Evolutionary conservation across 2,113 vertebrate genomes (phyloP).

Genomic region (Sigmodon hispidus): DNA sequence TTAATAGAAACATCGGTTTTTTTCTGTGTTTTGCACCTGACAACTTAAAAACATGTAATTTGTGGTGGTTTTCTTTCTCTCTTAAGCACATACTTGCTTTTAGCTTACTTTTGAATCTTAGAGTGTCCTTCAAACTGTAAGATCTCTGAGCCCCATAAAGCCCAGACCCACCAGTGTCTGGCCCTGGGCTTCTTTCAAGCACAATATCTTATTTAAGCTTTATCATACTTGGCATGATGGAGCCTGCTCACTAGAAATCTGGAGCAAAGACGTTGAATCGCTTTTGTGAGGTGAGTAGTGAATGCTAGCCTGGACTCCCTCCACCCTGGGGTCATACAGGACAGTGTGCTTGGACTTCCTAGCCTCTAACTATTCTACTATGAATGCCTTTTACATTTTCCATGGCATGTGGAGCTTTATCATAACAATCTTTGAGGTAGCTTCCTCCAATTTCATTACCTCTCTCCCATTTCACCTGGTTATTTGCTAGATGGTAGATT

Average conservation of each 20-base stretch:
- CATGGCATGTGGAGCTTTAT: neutral
- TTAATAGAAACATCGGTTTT: constrained; percentile 25
- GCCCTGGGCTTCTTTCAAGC: neutral
- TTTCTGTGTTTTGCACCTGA: constrained; percentile 27
- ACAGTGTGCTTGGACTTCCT: no score
- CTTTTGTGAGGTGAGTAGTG: neutral
- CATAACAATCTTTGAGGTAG: no score
- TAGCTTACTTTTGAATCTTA: neutral
- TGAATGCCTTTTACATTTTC: neutral
- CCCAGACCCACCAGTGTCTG: neutral
- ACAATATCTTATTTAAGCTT: neutral
- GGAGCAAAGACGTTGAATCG: neutral
- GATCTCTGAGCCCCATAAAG: neutral
- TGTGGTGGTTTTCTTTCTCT: constrained; percentile 19
- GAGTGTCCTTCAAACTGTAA: neutral
- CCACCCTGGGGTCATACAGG: neutral
- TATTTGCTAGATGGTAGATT: neutral
- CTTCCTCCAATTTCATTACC: neutral
- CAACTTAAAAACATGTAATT: constrained; percentile 28
- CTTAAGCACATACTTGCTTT: neutral
- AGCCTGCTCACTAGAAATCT: neutral
- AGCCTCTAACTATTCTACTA: neutral
- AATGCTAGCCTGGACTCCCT: neutral
- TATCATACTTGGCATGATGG: neutral
- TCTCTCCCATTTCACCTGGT: neutral